Percentiles rank a stretch among this genome's conserved stretches.
These are phyloP conservation scores for Syngnathus floridae DNA, from an alignment of 2,113 vertebrate genomes.

Conservation along the genomic window DNA sequence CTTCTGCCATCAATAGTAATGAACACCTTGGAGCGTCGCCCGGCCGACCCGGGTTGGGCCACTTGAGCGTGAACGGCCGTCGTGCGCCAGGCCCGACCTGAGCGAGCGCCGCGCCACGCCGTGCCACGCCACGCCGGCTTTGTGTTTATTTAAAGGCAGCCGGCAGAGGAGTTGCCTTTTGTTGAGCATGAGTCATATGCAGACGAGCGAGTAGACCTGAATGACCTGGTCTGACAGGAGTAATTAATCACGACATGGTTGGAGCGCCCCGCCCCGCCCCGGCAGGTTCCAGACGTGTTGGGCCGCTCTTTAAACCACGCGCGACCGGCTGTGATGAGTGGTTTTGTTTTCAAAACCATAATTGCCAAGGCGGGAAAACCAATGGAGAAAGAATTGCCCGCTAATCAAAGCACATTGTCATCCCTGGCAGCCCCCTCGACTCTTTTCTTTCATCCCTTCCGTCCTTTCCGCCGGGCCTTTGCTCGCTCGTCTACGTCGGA, in stretches of 20 bases:
- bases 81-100: conserved; percentile 20
- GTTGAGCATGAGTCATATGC: conserved; percentile 47
- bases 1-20: conserved; percentile 67
- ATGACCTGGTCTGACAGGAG: conserved; percentile 47
- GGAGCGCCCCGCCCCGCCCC: conserved; percentile 15
- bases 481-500: conserved; percentile 58
- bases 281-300: neutral
- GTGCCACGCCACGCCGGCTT: neutral
- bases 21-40: conserved; percentile 65
- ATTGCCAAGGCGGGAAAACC: conserved; percentile 22
- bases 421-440: conserved; percentile 13
- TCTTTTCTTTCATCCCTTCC: conserved; percentile 10
- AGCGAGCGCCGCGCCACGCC: too few relatives aligned
- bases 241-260: conserved; percentile 59
- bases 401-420: conserved; percentile 11
- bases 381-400: too few relatives aligned
- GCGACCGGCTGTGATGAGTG: conserved; percentile 4
- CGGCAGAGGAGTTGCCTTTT: conserved; percentile 22
- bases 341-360: neutral
- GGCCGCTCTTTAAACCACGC: conserved; percentile 41
- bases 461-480: conserved; percentile 38
- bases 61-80: conserved; percentile 47
- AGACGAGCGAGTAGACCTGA: conserved; percentile 46
- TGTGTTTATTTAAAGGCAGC: conserved; percentile 10
- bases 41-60: conserved; percentile 1